These are phyloP conservation scores for Pimephales promelas DNA, from an alignment of 2,113 vertebrate species.

Conservation along the genomic window DNA sequence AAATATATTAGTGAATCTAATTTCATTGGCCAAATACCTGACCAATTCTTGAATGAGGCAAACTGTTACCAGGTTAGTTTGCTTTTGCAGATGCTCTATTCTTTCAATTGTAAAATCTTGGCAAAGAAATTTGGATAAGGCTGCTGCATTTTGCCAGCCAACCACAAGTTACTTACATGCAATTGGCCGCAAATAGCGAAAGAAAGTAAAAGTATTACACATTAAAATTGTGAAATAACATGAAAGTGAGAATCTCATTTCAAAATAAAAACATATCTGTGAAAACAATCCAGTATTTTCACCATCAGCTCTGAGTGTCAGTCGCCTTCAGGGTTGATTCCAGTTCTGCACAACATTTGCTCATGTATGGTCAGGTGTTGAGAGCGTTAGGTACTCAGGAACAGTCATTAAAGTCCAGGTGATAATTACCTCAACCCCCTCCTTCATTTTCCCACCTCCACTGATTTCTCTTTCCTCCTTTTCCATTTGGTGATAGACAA, in stretches of 20 bases:
- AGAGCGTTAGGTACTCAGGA: constrained; percentile 1
- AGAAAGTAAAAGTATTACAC: not conserved
- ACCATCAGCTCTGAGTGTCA: not conserved
- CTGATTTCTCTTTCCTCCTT: not conserved
- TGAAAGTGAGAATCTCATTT: not conserved
- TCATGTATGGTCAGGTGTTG: constrained; percentile 40
- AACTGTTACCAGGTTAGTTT: not conserved
- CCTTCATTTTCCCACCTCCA: not conserved
- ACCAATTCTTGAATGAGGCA: too few species aligned
- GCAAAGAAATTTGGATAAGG: not conserved
- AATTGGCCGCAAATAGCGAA: too few species aligned
- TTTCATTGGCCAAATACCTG: not conserved
- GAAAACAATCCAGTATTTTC: not conserved
- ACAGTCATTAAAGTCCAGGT: constrained; percentile 54
- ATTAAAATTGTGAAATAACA: not conserved
- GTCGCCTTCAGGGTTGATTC: not conserved
- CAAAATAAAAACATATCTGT: not conserved
- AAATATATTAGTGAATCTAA: not conserved
- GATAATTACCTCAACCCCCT: constrained; percentile 43
- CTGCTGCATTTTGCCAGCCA: not conserved
- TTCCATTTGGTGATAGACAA: constrained; percentile 52
- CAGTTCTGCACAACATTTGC: constrained; percentile 39
- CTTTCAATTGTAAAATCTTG: not conserved
- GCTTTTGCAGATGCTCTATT: not conserved
- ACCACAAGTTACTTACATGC: not conserved